phyloP scores from a whole-genome alignment of 2,888 invertebrate species.

The Calliphora vomitoria region DNA sequence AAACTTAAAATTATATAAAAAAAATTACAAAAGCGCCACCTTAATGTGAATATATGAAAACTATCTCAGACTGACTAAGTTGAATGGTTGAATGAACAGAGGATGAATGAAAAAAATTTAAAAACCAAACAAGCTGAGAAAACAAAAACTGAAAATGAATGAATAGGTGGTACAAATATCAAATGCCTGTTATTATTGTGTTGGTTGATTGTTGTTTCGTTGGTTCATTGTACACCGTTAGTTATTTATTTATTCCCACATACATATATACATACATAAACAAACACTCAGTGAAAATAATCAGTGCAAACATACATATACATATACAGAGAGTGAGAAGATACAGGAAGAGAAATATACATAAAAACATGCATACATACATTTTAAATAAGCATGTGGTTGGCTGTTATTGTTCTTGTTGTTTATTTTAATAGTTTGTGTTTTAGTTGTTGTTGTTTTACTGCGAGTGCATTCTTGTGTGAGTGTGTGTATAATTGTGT shows the following conservation, averaged over 20 bases:
- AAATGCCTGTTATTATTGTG: constrained; percentile 27
- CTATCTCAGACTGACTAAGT: constrained; percentile 38
- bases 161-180: constrained; percentile 33
- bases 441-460: background rate
- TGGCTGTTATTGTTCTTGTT: background rate
- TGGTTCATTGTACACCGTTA: constrained; percentile 28
- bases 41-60: background rate
- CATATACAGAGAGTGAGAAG: background rate
- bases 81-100: constrained; percentile 32
- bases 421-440: constrained; percentile 10
- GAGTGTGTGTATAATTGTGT: background rate
- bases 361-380: background rate
- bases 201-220: background rate
- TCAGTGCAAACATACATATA: background rate
- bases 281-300: constrained; percentile 12
- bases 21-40: too few relatives aligned
- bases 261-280: background rate
- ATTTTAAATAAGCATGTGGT: constrained; percentile 27
- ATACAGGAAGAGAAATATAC: background rate
- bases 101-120: constrained; percentile 19
- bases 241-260: background rate
- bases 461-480: background rate
- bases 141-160: constrained; percentile 24
- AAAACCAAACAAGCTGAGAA: constrained; percentile 16
- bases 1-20: too few relatives aligned